Percentiles rank a stretch among this genome's conserved stretches.
phyloP scores from a whole-genome alignment of 2,113 vertebrate genomes.

The Columba livia region DNA sequence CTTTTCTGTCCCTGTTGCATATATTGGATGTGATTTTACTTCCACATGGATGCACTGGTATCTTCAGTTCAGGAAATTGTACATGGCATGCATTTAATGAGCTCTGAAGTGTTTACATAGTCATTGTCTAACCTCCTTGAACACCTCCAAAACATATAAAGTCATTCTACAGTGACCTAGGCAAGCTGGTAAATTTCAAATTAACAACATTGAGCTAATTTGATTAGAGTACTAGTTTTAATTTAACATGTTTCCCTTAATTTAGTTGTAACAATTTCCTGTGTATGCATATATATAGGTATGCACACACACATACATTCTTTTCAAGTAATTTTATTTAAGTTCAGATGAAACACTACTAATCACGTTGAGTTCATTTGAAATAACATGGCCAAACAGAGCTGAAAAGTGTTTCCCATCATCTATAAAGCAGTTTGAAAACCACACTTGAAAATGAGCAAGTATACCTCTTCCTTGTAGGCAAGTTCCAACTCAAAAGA shows the following conservation, averaged over 20 bases:
- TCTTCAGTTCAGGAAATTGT: background rate
- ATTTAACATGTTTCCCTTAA: background rate
- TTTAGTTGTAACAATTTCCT: background rate
- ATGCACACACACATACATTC: accelerated
- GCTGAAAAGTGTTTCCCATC: background rate
- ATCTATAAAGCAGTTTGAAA: background rate
- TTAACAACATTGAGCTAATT: background rate
- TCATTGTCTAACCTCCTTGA: background rate
- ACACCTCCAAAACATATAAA: background rate
- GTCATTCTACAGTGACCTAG: background rate
- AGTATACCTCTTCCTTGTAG: background rate
- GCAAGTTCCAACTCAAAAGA: background rate
- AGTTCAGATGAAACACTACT: background rate
- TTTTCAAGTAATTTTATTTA: background rate
- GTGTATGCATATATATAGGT: background rate
- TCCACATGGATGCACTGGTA: background rate
- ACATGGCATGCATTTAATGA: background rate
- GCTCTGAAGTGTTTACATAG: background rate
- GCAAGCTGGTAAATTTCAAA: background rate
- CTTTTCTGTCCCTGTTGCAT: background rate
- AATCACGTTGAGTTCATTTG: background rate
- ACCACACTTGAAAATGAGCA: background rate
- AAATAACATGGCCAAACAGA: background rate
- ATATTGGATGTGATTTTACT: background rate
- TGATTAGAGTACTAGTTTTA: background rate